Percentiles rank a stretch among this genome's conserved stretches.
phyloP scores from a whole-genome alignment of 1,140 invertebrate genomes.

The Agrypnia vestita region DNA sequence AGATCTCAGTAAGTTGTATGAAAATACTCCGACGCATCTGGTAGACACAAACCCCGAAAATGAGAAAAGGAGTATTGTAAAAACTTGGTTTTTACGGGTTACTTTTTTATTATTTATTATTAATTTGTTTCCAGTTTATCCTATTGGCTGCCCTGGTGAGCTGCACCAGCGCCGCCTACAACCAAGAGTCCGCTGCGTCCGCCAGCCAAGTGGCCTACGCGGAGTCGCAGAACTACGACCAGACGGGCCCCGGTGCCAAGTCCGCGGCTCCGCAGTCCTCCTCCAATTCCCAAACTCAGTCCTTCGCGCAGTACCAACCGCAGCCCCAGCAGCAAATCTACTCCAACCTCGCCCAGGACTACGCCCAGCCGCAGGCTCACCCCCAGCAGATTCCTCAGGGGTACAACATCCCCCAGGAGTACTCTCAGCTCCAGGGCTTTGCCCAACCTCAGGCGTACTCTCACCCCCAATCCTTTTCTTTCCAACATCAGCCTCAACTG shows the following conservation, averaged over 20 bases:
- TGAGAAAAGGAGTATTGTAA: too few species aligned
- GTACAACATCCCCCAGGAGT: neutral
- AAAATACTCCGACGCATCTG: too few species aligned
- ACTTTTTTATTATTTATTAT: too few species aligned
- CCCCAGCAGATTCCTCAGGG: neutral
- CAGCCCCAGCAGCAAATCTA: slow-evolving; percentile 39
- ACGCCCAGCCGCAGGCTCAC: slow-evolving; percentile 7
- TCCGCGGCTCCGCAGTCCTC: neutral
- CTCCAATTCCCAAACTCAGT: neutral
- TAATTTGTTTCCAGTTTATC: slow-evolving; percentile 50
- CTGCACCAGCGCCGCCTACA: neutral
- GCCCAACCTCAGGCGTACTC: slow-evolving; percentile 33
- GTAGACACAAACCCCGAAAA: too few species aligned
- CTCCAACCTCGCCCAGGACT: slow-evolving; percentile 23
- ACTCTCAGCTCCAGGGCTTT: neutral
- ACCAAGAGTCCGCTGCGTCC: slow-evolving; percentile 64
- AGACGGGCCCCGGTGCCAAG: slow-evolving; percentile 68
- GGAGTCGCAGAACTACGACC: slow-evolving; percentile 70
- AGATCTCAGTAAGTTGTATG: too few species aligned
- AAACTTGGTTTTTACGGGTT: too few species aligned
- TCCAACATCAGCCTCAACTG: slow-evolving; percentile 3
- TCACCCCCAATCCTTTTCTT: neutral
- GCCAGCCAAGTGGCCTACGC: slow-evolving; percentile 67
- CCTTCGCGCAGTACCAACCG: slow-evolving; percentile 20
- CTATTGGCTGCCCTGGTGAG: slow-evolving; percentile 46